Evolutionary conservation across 2,888 invertebrate species (phyloP).

Genomic region (Mythimna loreyi): DNA sequence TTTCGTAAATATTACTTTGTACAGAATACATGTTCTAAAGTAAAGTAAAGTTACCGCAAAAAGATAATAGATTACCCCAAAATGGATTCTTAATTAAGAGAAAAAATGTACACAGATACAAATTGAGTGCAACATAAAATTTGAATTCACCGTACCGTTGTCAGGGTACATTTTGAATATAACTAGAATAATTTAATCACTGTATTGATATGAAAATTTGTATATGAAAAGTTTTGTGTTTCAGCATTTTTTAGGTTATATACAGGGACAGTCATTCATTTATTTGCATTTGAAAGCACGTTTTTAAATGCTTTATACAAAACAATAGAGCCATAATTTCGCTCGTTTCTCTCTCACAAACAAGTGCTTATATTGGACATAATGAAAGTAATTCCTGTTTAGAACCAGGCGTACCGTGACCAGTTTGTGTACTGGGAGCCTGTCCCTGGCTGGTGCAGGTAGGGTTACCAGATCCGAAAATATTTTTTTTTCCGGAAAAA

Average conservation of each 20-base stretch:
- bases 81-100: background rate
- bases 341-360: slow-evolving; percentile 40
- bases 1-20: background rate
- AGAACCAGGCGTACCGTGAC: slow-evolving; percentile 75
- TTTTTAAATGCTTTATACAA: slow-evolving; percentile 7
- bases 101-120: background rate
- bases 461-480: too few relatives aligned
- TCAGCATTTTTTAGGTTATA: slow-evolving; percentile 9
- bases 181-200: slow-evolving; percentile 4
- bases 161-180: slow-evolving; percentile 19
- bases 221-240: slow-evolving; percentile 32
- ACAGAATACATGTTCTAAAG: too few relatives aligned
- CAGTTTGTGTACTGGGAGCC: slow-evolving; percentile 70
- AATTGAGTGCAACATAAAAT: slow-evolving; percentile 9
- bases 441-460: slow-evolving; percentile 64
- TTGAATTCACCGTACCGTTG: background rate
- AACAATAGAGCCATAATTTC: slow-evolving; percentile 24
- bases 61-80: slow-evolving; percentile 8
- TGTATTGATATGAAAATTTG: slow-evolving; percentile 10
- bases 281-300: slow-evolving; percentile 8
- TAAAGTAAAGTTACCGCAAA: too few relatives aligned
- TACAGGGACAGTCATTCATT: slow-evolving; percentile 7
- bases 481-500: too few relatives aligned
- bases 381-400: slow-evolving; percentile 72
- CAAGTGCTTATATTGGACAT: slow-evolving; percentile 35